A percentile compares a stretch with the other conserved stretches of the same genome.
These are phyloP conservation scores for Drosophila ambigua DNA, from an alignment of 1,140 invertebrate genomes.

Conservation along the genomic window DNA sequence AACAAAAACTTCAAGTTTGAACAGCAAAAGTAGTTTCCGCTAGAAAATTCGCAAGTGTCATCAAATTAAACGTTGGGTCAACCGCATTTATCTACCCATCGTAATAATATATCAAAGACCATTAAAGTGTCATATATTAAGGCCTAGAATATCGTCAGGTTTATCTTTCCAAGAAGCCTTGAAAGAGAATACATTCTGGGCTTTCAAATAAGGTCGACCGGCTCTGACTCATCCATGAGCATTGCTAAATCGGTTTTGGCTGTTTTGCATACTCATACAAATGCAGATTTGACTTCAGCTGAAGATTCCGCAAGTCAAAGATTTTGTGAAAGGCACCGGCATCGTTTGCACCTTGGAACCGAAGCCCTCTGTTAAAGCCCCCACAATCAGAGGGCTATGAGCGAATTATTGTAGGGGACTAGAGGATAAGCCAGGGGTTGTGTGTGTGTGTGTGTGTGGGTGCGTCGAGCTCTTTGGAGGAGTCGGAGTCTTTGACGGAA, in stretches of 20 bases:
- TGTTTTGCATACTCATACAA: slow-evolving; percentile 16
- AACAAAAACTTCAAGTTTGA: too few relatives aligned
- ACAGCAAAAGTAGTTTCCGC: too few relatives aligned
- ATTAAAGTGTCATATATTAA: slow-evolving; percentile 27
- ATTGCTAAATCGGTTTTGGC: slow-evolving; percentile 47
- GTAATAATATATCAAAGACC: neutral
- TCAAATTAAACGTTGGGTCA: too few relatives aligned
- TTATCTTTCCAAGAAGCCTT: slow-evolving; percentile 53
- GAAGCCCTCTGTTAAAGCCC: slow-evolving; percentile 15
- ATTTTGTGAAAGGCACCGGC: slow-evolving; percentile 66
- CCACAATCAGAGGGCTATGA: slow-evolving; percentile 5
- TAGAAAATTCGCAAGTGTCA: too few relatives aligned
- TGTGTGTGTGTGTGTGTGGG: slow-evolving; percentile 1
- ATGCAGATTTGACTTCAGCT: neutral
- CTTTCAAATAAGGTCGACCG: slow-evolving; percentile 40
- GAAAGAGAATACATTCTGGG: slow-evolving; percentile 52
- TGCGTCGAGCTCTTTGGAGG: slow-evolving; percentile 4
- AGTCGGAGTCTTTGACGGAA: slow-evolving; percentile 13
- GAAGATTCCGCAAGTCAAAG: slow-evolving; percentile 1
- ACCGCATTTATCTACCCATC: neutral
- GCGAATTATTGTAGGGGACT: neutral
- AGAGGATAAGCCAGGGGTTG: slow-evolving; percentile 18
- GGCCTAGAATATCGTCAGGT: slow-evolving; percentile 38
- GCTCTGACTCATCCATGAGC: slow-evolving; percentile 36
- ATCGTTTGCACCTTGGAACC: slow-evolving; percentile 2